Conservation (phyloP, 2,113 vertebrate genomes). For the Burhinus oedicnemus region DNA sequence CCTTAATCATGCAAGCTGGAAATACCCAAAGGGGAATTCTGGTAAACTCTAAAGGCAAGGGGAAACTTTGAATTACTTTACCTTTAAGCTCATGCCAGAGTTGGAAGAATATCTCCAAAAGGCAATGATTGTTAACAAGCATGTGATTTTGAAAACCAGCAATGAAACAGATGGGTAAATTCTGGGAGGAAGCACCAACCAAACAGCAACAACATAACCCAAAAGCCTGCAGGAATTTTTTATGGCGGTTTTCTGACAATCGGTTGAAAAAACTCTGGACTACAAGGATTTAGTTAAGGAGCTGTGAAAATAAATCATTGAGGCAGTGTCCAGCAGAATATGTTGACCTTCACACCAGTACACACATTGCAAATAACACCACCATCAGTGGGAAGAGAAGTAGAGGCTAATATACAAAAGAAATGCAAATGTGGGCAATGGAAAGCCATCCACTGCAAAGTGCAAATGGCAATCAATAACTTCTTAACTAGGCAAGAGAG, state of each 20-base stretch:
- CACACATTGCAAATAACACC: not conserved
- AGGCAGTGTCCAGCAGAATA: not conserved
- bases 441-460: not conserved
- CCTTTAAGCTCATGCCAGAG: not conserved
- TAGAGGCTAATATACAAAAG: not conserved
- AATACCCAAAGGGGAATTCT: not conserved
- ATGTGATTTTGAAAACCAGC: not conserved
- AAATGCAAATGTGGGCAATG: not conserved
- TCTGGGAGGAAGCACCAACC: not conserved
- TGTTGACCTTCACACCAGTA: not conserved
- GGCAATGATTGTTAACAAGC: not conserved
- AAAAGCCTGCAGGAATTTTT: not conserved
- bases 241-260: not conserved
- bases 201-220: not conserved
- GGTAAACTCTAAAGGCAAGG: not conserved
- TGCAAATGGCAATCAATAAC: constrained; percentile 18
- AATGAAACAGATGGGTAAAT: not conserved
- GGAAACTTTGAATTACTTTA: not conserved
- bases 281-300: not conserved
- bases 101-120: not conserved
- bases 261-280: not conserved
- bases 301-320: not conserved
- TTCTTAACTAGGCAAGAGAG: not conserved
- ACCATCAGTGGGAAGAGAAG: not conserved
- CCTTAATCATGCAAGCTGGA: not conserved